These are phyloP conservation scores for Drosophila demipolita DNA, from an alignment of 2,888 invertebrate genomes.

Conservation along the genomic window DNA sequence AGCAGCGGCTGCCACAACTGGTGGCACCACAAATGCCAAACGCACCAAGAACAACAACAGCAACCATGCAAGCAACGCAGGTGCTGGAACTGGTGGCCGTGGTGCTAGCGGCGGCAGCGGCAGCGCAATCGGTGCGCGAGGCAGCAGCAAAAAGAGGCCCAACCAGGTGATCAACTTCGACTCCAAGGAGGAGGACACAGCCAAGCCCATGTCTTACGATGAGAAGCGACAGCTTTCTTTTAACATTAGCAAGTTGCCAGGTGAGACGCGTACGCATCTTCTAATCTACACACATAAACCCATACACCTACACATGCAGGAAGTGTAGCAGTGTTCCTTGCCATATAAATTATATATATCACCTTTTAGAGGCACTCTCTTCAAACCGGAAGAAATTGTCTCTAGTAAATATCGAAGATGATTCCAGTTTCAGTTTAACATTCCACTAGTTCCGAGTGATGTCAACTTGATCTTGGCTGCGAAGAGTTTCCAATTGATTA, in stretches of 20 bases:
- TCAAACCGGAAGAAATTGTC: background rate
- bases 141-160: slow-evolving; percentile 88
- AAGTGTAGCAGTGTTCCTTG: background rate
- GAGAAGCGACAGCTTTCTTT: slow-evolving; percentile 99
- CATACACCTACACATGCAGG: background rate
- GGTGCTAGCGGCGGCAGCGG: slow-evolving; percentile 85
- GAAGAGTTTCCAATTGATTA: too few relatives aligned
- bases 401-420: background rate
- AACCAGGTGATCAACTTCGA: slow-evolving; percentile 89
- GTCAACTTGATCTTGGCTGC: too few relatives aligned
- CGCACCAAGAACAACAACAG: slow-evolving; percentile 58
- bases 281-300: background rate
- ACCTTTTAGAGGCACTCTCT: slow-evolving; percentile 54
- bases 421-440: background rate
- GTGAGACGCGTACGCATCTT: slow-evolving; percentile 85
- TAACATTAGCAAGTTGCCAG: slow-evolving; percentile 99
- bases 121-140: slow-evolving; percentile 85
- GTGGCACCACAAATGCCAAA: slow-evolving; percentile 69
- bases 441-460: too few relatives aligned
- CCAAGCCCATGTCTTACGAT: slow-evolving; percentile 99
- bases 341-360: background rate
- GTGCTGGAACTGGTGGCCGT: slow-evolving; percentile 71
- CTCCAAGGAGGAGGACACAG: slow-evolving; percentile 98
- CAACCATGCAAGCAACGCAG: slow-evolving; percentile 56
- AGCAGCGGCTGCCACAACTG: slow-evolving; percentile 53